Base-by-base conservation (phyloP, 2,113 vertebrate species). In the Mustela nigripes region DNA sequence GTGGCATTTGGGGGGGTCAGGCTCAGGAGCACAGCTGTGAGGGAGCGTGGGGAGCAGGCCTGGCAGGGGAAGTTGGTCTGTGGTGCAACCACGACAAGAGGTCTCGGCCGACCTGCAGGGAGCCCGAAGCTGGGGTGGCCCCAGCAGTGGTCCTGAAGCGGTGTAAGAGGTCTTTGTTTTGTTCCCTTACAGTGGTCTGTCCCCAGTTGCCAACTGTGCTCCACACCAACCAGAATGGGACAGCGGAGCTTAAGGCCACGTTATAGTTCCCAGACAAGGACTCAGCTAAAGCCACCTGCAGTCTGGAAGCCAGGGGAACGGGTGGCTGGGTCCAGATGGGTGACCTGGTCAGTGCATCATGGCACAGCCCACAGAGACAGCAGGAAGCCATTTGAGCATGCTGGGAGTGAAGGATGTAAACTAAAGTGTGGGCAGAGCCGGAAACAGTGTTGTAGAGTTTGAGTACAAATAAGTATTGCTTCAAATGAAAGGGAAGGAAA, bases 281-380 rank as follows among this genome's bases (percentile, higher is more conserved):
- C 26, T 58, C 56, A 5, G 16, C 3, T 15, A 53, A 21, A 8
- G 28, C n/a, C 24, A 7, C 7, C 28, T 21, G 45, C 12, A 48
- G 10, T 24, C 11, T 11, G 12, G 56, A 80, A 74, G 69, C n/a
- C 39, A 12, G 84, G 48, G 42, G 19, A 6, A 26, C 0, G 11
- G 21, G 33, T 10, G 18, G 42, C 42, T 4, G 36, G 33, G 39
- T 39, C 63, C 65, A 0, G 1, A 16, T 0, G 21, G 79, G 60
- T 4, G 2, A 26, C 8, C 14, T 11, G 12, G 83, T 58, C 2
- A 1, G 2, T 0, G 22, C 10, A 5, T 33, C 2, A 0, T 24
- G 56, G 45, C 36, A 18, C 21, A 45, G 92, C 24, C 12, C 31
- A 0, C 18, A 24, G 50, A 42, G 7, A 42, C 15, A 16, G 4